Evolutionary conservation across 23 tunicate species (phyloP).

Genomic region (Corella eumyota): DNA sequence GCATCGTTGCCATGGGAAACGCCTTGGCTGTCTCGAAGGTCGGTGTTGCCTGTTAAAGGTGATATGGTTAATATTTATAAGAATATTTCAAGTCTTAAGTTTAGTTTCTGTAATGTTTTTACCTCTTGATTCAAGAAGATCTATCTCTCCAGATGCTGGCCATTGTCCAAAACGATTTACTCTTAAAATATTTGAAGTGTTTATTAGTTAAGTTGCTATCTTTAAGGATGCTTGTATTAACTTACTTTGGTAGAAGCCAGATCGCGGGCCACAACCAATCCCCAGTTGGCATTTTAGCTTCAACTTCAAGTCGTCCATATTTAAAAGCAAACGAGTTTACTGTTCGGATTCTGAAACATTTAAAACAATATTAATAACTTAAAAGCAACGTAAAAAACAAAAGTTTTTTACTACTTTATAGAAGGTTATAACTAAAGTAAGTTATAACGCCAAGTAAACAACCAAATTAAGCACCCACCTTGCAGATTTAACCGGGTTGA

Average conservation of each 20-base stretch:
- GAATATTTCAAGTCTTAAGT: background rate
- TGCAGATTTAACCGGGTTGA: conserved; percentile 84
- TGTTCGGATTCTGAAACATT: conserved; percentile 54
- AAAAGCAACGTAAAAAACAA: no score
- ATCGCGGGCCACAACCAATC: conserved; percentile 99
- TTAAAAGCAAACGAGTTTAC: conserved; percentile 71
- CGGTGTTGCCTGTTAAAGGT: conserved; percentile 20
- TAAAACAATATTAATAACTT: background rate
- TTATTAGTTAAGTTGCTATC: background rate
- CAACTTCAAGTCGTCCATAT: conserved; percentile 75
- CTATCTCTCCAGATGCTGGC: conserved; percentile 99
- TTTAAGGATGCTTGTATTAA: background rate
- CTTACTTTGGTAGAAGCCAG: conserved; percentile 88
- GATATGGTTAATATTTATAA: background rate
- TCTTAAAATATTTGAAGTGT: conserved; percentile 12
- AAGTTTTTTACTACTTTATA: no score
- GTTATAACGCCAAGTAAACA: no score
- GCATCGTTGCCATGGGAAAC: conserved; percentile 81
- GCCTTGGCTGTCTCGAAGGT: conserved; percentile 35
- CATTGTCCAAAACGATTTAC: conserved; percentile 59
- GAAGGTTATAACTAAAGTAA: no score
- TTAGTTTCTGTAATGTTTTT: background rate
- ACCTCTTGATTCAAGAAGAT: conserved; percentile 85
- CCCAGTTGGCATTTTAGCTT: conserved; percentile 88
- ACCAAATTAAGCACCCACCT: no score